Evolutionary conservation across 2,888 invertebrate species (phyloP), one percentile per base, ranked within the genome.

Genomic region (Tuta absoluta): DNA sequence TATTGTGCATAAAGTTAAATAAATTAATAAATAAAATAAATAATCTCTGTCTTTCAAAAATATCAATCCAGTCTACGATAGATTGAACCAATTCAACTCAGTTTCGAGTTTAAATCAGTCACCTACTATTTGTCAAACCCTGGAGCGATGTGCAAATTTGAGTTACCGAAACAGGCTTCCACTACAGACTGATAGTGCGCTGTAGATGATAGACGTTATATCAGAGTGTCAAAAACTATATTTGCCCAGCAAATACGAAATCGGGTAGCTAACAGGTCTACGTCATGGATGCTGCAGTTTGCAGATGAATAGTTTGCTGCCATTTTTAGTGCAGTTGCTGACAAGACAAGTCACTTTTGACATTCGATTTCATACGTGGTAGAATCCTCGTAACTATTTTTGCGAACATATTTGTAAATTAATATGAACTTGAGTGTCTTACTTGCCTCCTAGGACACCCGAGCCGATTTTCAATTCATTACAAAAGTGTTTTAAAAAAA

Each of bases 111-210:
- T 10, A 21, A 49, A 21, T 49, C 49, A 49, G 28, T 14, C 53
- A 56, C 53, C 53, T 53, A 14, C 24, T 56, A 21, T 56, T 56
- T 56, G 53, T 24, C 24, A 56, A 28, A 14, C 21, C 21, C 49
- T 21, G 14, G n/a, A 56, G 53, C 37, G 33, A 19, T 19, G 57
- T 37, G 57, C 37, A 57, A 57, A 37, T 57, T 57, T 57, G 57
- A 57, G 57, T 57, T 57, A 57, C 10, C 37, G 57, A n/a, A 17
- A 37, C 37, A 33, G 2, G 33, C 24, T 21, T 11, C 24, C 45
- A 17, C n/a, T n/a, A 17, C 14, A 2, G 3, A 45, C 17, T 1
- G n/a, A 0, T 17, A n/a, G 33, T 33, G 10, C 1, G 10, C 33
- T 33, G 10, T 33, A n/a, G 45, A n/a, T 45, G 17, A 45, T 45